These are phyloP conservation scores for Thamnophis sirtalis DNA, from an alignment of 2,113 vertebrate species.

Conservation along the genomic window DNA sequence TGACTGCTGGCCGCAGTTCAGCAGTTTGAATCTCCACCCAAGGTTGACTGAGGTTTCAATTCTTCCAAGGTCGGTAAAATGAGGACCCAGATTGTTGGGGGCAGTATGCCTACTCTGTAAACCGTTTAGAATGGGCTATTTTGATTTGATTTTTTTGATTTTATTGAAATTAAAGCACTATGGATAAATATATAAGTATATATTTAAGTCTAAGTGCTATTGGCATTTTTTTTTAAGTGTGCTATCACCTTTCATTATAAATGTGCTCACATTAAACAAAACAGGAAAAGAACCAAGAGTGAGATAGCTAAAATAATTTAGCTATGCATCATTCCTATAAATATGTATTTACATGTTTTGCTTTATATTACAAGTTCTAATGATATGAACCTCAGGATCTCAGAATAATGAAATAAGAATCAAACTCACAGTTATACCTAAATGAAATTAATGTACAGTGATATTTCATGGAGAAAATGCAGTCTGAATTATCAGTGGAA, in stretches of 20 bases:
- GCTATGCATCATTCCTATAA: constrained; percentile 18
- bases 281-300: constrained; percentile 5
- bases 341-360: constrained; percentile 20
- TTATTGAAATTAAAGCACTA: no score
- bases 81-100: no score
- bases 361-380: constrained; percentile 37
- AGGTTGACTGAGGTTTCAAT: no score
- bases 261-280: constrained; percentile 17
- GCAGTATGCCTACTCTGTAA: no score
- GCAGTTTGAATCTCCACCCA: no score
- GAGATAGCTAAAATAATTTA: constrained; percentile 29
- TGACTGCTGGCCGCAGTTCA: no score
- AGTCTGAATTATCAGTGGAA: not conserved
- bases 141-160: no score
- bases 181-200: no score
- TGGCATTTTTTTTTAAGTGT: not conserved
- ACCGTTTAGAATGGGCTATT: no score
- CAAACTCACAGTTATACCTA: not conserved
- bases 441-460: not conserved
- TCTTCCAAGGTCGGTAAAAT: no score
- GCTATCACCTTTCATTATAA: constrained; percentile 16
- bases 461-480: not conserved
- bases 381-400: constrained; percentile 12
- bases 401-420: not conserved
- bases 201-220: no score